phyloP scores from a whole-genome alignment of 2,113 vertebrate species.

The Gobio gobio region DNA sequence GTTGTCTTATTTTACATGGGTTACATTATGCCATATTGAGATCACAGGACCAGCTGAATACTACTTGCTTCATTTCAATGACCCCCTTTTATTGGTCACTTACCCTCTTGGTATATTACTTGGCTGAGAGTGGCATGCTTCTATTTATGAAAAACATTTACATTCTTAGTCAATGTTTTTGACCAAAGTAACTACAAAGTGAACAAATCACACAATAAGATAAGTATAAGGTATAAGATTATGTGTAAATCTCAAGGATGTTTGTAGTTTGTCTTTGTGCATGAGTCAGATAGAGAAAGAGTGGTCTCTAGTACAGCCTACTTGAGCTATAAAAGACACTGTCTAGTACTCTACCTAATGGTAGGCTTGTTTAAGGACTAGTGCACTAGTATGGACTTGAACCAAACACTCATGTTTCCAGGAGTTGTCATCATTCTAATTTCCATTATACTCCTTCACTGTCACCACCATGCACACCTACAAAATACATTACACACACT shows the following conservation, averaged over 20 bases:
- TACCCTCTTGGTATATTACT: too few species aligned
- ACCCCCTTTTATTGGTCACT: neutral
- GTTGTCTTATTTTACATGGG: neutral
- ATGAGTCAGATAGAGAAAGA: neutral
- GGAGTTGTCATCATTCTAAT: slow-evolving; percentile 27
- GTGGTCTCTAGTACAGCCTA: neutral
- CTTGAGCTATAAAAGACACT: neutral
- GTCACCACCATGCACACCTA: neutral
- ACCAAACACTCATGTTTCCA: slow-evolving; percentile 4
- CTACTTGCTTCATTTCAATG: neutral
- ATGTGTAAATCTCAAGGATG: neutral
- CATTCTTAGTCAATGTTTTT: neutral
- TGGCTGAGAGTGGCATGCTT: neutral
- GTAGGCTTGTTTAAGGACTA: neutral
- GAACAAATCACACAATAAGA: neutral
- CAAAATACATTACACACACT: neutral
- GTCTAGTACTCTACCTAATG: neutral
- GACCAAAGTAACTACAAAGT: neutral
- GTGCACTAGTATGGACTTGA: too few species aligned
- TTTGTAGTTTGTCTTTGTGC: neutral
- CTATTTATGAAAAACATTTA: neutral
- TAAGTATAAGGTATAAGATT: neutral
- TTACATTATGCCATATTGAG: neutral
- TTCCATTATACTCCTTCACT: slow-evolving; percentile 34
- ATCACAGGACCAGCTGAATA: too few species aligned